Percentiles rank a stretch among this genome's conserved stretches.
These are phyloP conservation scores for Ceyx cyanopectus DNA, from an alignment of 2,113 vertebrate species.

Conservation along the genomic window DNA sequence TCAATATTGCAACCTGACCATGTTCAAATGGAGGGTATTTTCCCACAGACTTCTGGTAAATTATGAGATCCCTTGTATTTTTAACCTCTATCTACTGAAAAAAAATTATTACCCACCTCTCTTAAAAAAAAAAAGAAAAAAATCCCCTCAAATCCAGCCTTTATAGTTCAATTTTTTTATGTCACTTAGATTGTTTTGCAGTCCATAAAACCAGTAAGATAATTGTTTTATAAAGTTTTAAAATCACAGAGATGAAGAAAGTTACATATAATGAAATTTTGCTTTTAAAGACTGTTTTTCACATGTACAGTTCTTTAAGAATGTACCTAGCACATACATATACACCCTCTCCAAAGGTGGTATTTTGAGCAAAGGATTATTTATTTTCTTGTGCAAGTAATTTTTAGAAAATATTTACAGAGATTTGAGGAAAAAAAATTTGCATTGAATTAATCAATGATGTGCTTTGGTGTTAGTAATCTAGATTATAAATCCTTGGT, in stretches of 20 bases:
- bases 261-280: background rate
- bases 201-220: background rate
- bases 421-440: background rate
- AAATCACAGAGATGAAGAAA: background rate
- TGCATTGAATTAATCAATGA: background rate
- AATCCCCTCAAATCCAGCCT: background rate
- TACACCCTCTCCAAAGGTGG: background rate
- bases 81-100: background rate
- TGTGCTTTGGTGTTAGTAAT: background rate
- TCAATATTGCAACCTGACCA: background rate
- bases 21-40: background rate
- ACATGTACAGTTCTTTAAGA: background rate
- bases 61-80: background rate
- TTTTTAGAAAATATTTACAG: background rate
- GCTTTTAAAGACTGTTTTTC: background rate
- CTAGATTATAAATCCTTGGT: background rate
- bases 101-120: fast-evolving
- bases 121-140: background rate
- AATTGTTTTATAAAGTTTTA: background rate
- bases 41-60: background rate
- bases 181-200: background rate
- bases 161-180: background rate
- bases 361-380: background rate
- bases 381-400: background rate
- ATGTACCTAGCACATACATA: background rate